These are phyloP conservation scores for Phortica variegata DNA, from an alignment of 1,140 invertebrate species.

Conservation along the genomic window DNA sequence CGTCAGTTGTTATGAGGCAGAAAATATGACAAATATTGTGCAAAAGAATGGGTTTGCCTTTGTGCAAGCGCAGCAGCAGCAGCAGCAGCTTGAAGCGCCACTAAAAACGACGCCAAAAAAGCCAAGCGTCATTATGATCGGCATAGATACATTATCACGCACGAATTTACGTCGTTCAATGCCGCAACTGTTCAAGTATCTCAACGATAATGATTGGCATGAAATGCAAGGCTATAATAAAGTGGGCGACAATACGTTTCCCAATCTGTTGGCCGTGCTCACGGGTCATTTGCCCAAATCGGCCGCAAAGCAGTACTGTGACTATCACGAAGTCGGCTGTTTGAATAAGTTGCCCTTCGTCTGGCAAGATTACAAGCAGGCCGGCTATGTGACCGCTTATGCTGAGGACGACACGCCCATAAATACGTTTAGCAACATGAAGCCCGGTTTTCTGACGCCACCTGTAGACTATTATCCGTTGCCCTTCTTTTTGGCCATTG, in stretches of 20 bases:
- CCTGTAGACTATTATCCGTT: conserved; percentile 79
- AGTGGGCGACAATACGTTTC: conserved; percentile 72
- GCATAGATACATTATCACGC: conserved; percentile 8
- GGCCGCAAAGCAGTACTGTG: conserved; percentile 49
- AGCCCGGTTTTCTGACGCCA: conserved; percentile 70
- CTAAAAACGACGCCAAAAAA: neutral
- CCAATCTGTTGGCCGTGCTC: conserved; percentile 73
- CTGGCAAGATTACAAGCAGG: conserved; percentile 70
- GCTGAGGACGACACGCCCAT: conserved; percentile 73
- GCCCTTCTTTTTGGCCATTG: conserved; percentile 68
- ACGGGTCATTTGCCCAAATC: conserved; percentile 62
- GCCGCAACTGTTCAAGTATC: conserved; percentile 13
- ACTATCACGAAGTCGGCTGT: conserved; percentile 56
- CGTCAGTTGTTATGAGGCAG: too few species aligned
- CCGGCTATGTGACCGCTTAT: conserved; percentile 72
- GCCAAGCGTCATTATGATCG: conserved; percentile 7
- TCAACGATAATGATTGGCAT: conserved; percentile 5
- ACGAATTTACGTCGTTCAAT: conserved; percentile 45
- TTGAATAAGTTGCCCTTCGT: conserved; percentile 70
- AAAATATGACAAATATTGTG: too few species aligned
- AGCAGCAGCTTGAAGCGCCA: too few species aligned
- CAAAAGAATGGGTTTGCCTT: too few species aligned
- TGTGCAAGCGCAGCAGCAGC: too few species aligned
- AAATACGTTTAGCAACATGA: conserved; percentile 76
- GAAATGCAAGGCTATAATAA: conserved; percentile 14